Percentiles rank a stretch among this genome's conserved stretches.
phyloP scores from a whole-genome alignment of 2,797 vertebrate genomes.

The Lagorchestes hirsutus region DNA sequence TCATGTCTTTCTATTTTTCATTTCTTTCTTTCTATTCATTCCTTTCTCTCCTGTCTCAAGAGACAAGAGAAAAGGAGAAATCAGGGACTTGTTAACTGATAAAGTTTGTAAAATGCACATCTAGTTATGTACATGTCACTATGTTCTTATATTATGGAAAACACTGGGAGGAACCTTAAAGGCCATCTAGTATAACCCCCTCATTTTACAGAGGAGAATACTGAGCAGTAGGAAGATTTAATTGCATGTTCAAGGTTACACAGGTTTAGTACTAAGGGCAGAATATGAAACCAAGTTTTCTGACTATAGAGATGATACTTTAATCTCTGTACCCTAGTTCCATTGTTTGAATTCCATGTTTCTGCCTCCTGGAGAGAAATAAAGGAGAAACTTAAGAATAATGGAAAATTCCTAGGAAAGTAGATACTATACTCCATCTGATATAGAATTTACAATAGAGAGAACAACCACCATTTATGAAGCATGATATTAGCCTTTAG shows the following conservation, averaged over 20 bases:
- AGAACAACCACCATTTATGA: too few relatives aligned
- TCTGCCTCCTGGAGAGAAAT: too few relatives aligned
- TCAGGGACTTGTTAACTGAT: background rate
- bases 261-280: background rate
- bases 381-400: too few relatives aligned
- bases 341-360: too few relatives aligned
- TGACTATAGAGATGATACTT: too few relatives aligned
- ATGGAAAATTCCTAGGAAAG: too few relatives aligned
- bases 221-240: background rate
- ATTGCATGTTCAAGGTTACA: background rate
- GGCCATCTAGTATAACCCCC: background rate
- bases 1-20: background rate
- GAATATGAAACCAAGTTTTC: background rate
- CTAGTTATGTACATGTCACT: background rate
- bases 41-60: background rate
- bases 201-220: background rate
- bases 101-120: background rate
- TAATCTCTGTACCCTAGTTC: too few relatives aligned
- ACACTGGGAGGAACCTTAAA: background rate
- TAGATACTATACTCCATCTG: too few relatives aligned
- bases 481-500: too few relatives aligned
- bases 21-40: background rate
- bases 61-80: background rate
- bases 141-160: background rate
- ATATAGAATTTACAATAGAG: too few relatives aligned